Evolutionary conservation across 2,113 vertebrate species (phyloP), one percentile per base, ranked within the genome.

Genomic region (Oenanthe oenanthe): DNA sequence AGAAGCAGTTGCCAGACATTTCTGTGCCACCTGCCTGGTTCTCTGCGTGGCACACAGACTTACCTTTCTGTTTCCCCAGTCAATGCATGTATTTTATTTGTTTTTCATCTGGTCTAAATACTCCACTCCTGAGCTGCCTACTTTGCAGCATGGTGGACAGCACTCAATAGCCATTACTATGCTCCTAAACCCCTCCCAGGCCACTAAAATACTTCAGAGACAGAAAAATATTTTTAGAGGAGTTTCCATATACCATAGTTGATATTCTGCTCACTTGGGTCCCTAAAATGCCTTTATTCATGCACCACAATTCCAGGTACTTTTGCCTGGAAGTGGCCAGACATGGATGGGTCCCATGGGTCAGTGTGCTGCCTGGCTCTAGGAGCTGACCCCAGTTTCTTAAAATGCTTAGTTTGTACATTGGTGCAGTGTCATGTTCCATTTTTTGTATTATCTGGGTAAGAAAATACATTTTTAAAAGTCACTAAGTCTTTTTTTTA

Each of bases 301-400:
- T 34, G 56, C 7, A 66, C 19, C 21, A 28, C 1, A 1, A 17
- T 48, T 14, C 42, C 43, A 75, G 20, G 8, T 54, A 29, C 13
- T 74, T 66, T 45, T 1, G 0, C 32, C 10, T 17, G 75, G 83
- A 50, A 62, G 36, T 53, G 31, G 15, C 31, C 38, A 67, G 28
- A 12, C 8, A 4, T 0, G 1, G 10, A 51, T 1, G 1, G 42
- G 43, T 67, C 32, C 32, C 0, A 0, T 18, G 38, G 43, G 29
- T 16, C 60, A 71, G 34, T 1, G 1, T 42, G 29, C 13, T 81
- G 43, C 25, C 45, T 81, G 56, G 7, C 17, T 81, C 2, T n/a
- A 29, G 56, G 15, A 58, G 2, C 7, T 73, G 26, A 88, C 32
- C 12, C 26, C 31, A 21, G 4, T 43, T 86, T 78, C 65, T 61